A percentile compares a stretch with the other conserved stretches of the same genome.
Conservation (phyloP, 2,888 invertebrate genomes). For the Brachyptera risi region DNA sequence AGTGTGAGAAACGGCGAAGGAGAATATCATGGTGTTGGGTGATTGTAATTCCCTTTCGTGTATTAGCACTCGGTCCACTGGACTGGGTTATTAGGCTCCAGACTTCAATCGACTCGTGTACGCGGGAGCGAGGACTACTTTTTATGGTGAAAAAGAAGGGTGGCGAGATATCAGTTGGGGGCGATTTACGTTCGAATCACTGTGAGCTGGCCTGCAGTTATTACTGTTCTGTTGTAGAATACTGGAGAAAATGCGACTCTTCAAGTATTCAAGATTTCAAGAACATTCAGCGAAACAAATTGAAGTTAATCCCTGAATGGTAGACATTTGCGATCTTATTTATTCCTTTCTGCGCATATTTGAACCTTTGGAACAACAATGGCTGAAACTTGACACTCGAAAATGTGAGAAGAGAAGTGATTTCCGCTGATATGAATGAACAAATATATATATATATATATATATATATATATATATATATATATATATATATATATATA, state of each 20-base stretch:
- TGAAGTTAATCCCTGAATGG: neutral
- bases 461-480: too few species aligned
- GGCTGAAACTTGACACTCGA: too few species aligned
- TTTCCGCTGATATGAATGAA: too few species aligned
- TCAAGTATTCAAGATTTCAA: neutral
- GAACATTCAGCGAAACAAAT: neutral
- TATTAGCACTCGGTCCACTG: slow-evolving; percentile 16
- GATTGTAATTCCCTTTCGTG: neutral
- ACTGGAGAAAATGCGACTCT: neutral
- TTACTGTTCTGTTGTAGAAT: neutral
- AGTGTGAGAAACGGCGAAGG: too few species aligned
- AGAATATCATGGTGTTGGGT: slow-evolving; percentile 10
- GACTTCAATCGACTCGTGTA: slow-evolving; percentile 9
- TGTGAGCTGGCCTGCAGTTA: neutral
- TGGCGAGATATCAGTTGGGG: neutral
- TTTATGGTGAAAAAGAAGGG: slow-evolving; percentile 19
- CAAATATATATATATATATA: too few species aligned
- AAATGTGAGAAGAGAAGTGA: too few species aligned
- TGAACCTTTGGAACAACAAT: too few species aligned
- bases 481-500: too few species aligned
- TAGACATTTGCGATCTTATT: slow-evolving; percentile 9
- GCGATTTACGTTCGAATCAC: slow-evolving; percentile 15
- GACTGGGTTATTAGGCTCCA: slow-evolving; percentile 17
- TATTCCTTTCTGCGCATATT: too few species aligned
- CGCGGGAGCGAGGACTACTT: neutral